phyloP scores from a whole-genome alignment of 2,888 invertebrate species.

The Yponomeuta malinellus region DNA sequence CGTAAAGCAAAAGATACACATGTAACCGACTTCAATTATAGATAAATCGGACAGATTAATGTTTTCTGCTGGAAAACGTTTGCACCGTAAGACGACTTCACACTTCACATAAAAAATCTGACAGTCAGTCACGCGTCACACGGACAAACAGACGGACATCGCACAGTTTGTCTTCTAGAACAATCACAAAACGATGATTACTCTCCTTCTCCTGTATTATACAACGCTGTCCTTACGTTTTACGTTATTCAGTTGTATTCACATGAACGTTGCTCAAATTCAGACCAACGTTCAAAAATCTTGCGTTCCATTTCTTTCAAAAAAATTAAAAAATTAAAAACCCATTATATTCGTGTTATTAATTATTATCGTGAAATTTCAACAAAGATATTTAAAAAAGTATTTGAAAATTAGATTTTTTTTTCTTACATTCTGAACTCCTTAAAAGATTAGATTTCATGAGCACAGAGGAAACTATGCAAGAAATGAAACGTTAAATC shows the following conservation, averaged over 20 bases:
- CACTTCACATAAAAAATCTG: constrained; percentile 27
- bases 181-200: constrained; percentile 35
- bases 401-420: no score
- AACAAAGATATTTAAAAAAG: no score
- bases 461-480: no score
- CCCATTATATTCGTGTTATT: no score
- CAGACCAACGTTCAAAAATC: neutral
- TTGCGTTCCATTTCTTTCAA: neutral
- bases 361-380: no score
- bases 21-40: constrained; percentile 25
- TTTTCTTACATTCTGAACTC: no score
- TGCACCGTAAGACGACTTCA: neutral
- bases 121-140: neutral
- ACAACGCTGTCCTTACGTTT: neutral
- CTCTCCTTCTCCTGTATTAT: neutral
- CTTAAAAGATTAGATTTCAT: no score
- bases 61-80: neutral
- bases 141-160: constrained; percentile 23
- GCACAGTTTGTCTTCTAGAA: constrained; percentile 45
- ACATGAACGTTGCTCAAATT: neutral
- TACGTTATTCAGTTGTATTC: neutral
- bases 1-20: constrained; percentile 28
- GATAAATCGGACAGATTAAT: neutral
- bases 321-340: neutral
- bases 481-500: no score